These are phyloP conservation scores for Cryptus viduatorius DNA, from an alignment of 2,888 invertebrate genomes.

Conservation along the genomic window DNA sequence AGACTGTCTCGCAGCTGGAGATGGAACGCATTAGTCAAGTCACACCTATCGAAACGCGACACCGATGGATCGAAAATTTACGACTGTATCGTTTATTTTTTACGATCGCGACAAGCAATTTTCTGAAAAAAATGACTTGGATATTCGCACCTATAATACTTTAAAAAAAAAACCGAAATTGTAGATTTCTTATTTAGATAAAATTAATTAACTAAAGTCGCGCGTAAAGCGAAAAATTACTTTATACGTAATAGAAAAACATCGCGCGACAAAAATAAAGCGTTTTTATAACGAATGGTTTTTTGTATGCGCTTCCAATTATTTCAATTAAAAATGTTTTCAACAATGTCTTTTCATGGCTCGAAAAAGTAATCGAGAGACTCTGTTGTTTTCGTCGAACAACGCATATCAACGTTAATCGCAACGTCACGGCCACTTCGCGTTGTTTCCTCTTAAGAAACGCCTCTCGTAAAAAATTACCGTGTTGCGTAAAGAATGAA, in stretches of 20 bases:
- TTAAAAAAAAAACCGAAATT: no score
- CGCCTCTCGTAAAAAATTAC: not conserved
- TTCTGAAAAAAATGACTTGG: no score
- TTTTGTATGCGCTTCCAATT: not conserved
- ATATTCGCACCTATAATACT: no score
- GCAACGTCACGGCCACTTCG: constrained; percentile 1
- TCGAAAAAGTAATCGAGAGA: not conserved
- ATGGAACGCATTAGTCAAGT: not conserved
- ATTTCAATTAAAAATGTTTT: not conserved
- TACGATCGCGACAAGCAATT: no score
- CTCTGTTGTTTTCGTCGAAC: not conserved
- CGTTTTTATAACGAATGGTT: no score
- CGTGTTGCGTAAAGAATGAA: not conserved
- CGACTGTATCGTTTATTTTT: no score
- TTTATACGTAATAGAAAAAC: no score
- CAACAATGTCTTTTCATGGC: not conserved
- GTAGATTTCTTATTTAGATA: no score
- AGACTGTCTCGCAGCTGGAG: not conserved
- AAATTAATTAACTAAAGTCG: no score
- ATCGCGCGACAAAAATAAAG: no score
- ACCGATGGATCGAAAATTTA: no score
- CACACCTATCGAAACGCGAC: not conserved
- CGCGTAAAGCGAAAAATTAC: no score
- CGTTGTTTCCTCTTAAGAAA: not conserved
- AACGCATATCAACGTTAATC: not conserved